These are phyloP conservation scores for Notocelia uddmanniana DNA, from an alignment of 2,888 invertebrate species.

Conservation along the genomic window DNA sequence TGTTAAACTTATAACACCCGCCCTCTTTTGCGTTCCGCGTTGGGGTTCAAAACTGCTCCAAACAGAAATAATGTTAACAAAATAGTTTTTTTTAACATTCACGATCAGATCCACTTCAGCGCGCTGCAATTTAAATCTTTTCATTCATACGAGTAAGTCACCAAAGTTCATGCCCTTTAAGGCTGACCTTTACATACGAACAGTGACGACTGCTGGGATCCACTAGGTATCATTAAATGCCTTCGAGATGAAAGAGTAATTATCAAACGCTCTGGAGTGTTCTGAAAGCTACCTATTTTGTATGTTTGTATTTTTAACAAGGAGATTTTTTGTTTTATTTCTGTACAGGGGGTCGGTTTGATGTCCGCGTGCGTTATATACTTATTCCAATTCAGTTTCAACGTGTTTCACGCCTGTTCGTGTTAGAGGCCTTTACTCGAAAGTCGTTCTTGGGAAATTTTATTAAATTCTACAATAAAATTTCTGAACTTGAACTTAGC, in stretches of 20 bases:
- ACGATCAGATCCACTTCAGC: background rate
- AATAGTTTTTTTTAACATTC: background rate
- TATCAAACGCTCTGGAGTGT: background rate
- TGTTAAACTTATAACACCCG: no score
- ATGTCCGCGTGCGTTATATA: no score
- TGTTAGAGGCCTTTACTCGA: no score
- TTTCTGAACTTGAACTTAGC: no score
- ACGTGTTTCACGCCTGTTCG: no score
- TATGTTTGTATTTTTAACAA: background rate
- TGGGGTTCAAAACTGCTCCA: background rate
- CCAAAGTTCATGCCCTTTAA: constrained; percentile 23
- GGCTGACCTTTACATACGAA: constrained; percentile 3
- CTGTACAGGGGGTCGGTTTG: no score
- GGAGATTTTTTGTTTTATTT: background rate
- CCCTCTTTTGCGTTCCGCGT: no score
- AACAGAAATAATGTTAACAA: background rate
- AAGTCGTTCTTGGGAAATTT: no score
- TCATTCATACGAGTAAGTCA: background rate
- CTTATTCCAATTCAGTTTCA: background rate
- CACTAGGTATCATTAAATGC: constrained; percentile 18
- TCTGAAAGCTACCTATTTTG: constrained; percentile 6
- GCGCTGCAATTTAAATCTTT: background rate
- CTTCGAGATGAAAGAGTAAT: constrained; percentile 20
- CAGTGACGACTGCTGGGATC: background rate
- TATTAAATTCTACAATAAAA: no score